Conservation (phyloP, 2,888 invertebrate genomes). For the Diarsia rubi region DNA sequence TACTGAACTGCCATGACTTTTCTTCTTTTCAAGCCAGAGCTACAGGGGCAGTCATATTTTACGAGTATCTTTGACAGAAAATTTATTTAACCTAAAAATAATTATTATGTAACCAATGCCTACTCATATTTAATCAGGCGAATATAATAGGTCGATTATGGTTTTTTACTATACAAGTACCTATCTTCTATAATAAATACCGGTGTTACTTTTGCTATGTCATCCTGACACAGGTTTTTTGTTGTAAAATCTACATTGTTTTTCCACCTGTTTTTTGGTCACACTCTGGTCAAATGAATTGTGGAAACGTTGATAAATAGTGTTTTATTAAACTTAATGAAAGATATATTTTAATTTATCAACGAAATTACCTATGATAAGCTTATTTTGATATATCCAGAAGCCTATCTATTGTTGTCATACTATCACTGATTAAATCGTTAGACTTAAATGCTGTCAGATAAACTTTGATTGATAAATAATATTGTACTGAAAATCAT, state of each 20-base stretch:
- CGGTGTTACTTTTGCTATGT: not conserved
- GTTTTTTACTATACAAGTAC: no score
- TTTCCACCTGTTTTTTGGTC: not conserved
- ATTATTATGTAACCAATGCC: no score
- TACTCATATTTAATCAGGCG: not conserved
- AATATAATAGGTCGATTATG: not conserved
- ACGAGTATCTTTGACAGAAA: not conserved
- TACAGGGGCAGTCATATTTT: not conserved
- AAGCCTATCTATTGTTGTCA: not conserved
- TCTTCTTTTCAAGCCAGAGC: not conserved
- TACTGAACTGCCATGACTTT: not conserved
- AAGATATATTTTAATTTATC: not conserved
- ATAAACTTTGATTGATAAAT: not conserved
- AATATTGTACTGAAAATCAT: not conserved
- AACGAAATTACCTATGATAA: not conserved
- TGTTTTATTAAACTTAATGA: not conserved
- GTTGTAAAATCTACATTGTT: not conserved
- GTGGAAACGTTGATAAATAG: not conserved
- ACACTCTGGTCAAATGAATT: not conserved
- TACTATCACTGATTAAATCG: not conserved
- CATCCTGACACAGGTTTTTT: slow-evolving; percentile 3
- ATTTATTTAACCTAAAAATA: not conserved
- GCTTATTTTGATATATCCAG: not conserved
- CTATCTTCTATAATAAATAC: no score
- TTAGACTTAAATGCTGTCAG: not conserved